Percentiles rank a stretch among this genome's conserved stretches.
phyloP scores from a whole-genome alignment of 2,888 invertebrate genomes.

The Deilephila elpenor region DNA sequence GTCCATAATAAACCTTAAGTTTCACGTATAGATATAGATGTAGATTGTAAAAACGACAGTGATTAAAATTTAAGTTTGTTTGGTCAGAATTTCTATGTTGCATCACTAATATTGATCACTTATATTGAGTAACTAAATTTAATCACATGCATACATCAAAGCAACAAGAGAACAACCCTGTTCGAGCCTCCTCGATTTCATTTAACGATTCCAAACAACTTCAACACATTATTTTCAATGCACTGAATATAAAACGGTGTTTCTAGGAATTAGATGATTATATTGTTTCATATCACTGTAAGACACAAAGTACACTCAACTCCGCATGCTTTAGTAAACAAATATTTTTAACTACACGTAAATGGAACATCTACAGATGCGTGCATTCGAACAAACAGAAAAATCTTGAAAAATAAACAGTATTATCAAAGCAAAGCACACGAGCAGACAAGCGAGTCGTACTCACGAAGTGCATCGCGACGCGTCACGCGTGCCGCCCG shows the following conservation, averaged over 20 bases:
- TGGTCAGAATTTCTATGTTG: not conserved
- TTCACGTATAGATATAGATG: not conserved
- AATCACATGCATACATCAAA: not conserved
- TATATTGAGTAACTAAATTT: not conserved
- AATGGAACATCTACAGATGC: constrained; percentile 30
- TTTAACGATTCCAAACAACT: not conserved
- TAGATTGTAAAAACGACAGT: not conserved
- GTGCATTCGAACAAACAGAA: constrained; percentile 62
- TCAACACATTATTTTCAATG: not conserved
- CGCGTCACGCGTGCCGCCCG: constrained; percentile 65
- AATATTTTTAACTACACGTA: constrained; percentile 21
- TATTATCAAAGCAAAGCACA: constrained; percentile 57
- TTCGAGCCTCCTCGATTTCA: not conserved
- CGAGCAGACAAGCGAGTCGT: constrained; percentile 64
- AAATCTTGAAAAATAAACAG: constrained; percentile 37
- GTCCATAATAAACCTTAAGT: no score
- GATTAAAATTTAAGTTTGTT: no score
- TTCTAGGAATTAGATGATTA: not conserved
- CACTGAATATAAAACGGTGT: not conserved
- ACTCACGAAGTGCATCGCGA: constrained; percentile 81
- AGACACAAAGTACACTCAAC: constrained; percentile 4
- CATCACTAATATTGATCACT: constrained; percentile 1
- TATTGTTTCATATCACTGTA: not conserved
- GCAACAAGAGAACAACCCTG: not conserved
- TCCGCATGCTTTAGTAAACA: not conserved